A percentile compares a stretch with the other conserved stretches of the same genome.
These are phyloP conservation scores for Pollenia labialis DNA, from an alignment of 2,888 invertebrate genomes.

Conservation along the genomic window DNA sequence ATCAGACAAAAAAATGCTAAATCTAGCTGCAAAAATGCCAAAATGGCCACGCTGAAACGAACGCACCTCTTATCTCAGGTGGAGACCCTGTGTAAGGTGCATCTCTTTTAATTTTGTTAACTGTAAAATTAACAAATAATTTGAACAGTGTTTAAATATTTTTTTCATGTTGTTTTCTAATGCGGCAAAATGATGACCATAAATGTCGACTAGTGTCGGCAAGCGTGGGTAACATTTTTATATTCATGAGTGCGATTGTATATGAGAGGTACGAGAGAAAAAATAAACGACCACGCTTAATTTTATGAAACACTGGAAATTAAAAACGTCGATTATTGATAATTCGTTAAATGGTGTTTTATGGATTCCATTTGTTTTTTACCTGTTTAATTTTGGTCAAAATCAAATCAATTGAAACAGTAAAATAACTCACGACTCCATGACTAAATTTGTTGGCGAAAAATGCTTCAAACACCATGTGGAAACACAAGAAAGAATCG, in stretches of 20 bases:
- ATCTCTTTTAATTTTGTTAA: background rate
- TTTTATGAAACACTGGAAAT: background rate
- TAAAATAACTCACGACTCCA: slow-evolving; percentile 46
- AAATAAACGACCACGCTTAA: slow-evolving; percentile 49
- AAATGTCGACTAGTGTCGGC: slow-evolving; percentile 37
- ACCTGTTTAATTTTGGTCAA: slow-evolving; percentile 22
- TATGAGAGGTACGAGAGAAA: background rate
- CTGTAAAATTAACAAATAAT: background rate
- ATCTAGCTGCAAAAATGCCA: no score
- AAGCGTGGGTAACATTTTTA: slow-evolving; percentile 57
- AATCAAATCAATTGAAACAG: slow-evolving; percentile 43
- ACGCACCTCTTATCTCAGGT: no score
- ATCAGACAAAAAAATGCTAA: no score
- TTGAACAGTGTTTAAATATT: background rate
- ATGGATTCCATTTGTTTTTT: slow-evolving; percentile 13
- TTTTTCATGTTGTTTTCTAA: background rate
- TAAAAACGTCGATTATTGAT: slow-evolving; percentile 34
- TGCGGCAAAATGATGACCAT: slow-evolving; percentile 55
- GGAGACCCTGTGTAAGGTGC: no score
- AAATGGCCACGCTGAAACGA: no score
- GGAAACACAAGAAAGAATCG: background rate
- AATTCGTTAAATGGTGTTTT: background rate
- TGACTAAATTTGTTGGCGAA: slow-evolving; percentile 45
- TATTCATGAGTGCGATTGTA: background rate
- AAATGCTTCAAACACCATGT: background rate